phyloP scores from a whole-genome alignment of 2,888 invertebrate genomes.

The Prenolepis imparis region DNA sequence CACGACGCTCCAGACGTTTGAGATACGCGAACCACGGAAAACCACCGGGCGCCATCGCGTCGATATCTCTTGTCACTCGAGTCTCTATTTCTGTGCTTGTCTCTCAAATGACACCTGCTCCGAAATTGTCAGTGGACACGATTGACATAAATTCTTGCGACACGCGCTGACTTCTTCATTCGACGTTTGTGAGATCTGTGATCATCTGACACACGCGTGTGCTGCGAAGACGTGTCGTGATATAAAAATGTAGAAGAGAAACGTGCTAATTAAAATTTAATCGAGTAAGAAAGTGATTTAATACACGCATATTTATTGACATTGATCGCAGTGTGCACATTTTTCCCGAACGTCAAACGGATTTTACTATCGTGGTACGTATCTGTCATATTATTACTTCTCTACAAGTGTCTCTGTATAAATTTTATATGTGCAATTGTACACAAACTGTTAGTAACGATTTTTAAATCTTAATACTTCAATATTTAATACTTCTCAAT shows the following conservation, averaged over 20 bases:
- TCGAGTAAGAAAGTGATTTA: slow-evolving; percentile 17
- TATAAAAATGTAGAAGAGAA: slow-evolving; percentile 38
- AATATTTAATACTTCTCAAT: not conserved
- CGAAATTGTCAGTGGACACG: slow-evolving; percentile 10
- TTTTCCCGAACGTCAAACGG: slow-evolving; percentile 16
- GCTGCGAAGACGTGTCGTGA: slow-evolving; percentile 6
- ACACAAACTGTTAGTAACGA: not conserved
- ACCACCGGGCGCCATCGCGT: slow-evolving; percentile 69
- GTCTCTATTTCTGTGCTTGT: slow-evolving; percentile 36
- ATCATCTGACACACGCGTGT: slow-evolving; percentile 23
- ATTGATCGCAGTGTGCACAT: slow-evolving; percentile 18
- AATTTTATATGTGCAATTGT: not conserved
- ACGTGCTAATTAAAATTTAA: not conserved
- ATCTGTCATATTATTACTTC: slow-evolving; percentile 4
- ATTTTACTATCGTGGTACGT: slow-evolving; percentile 60
- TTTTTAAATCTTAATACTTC: not conserved
- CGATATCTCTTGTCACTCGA: slow-evolving; percentile 25
- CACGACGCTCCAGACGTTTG: slow-evolving; percentile 83
- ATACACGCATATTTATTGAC: slow-evolving; percentile 10
- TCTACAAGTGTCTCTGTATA: not conserved
- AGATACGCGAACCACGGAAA: slow-evolving; percentile 80
- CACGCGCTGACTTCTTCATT: not conserved
- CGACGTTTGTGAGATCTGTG: slow-evolving; percentile 11
- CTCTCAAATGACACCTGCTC: slow-evolving; percentile 45
- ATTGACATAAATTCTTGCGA: not conserved